phyloP scores from a whole-genome alignment of 2,113 vertebrate species.

The Caretta caretta region DNA sequence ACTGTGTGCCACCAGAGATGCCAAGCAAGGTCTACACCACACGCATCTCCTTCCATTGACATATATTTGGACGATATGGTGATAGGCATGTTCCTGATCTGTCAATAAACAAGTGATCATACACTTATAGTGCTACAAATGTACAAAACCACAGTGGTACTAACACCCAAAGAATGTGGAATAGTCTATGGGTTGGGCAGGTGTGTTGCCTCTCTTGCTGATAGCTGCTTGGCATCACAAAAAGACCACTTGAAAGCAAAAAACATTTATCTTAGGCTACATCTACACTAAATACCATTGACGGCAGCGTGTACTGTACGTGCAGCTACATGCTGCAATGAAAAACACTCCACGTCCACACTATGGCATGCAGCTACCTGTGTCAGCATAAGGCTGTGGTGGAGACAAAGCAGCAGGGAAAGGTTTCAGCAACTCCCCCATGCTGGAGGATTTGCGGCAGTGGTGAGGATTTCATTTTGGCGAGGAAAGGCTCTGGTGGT shows the following conservation, averaged over 20 bases:
- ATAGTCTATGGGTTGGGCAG: background rate
- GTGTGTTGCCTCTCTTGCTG: background rate
- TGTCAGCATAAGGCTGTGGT: background rate
- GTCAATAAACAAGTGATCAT: background rate
- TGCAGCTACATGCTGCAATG: background rate
- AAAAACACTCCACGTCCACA: background rate
- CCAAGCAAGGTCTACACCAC: background rate
- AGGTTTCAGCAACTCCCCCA: background rate
- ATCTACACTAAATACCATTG: background rate
- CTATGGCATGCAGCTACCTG: background rate
- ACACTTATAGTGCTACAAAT: background rate
- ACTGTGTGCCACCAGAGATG: rapidly evolving
- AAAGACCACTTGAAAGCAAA: background rate
- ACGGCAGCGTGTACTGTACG: background rate
- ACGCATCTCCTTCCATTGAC: rapidly evolving
- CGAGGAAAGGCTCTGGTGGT: background rate
- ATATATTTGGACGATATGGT: background rate
- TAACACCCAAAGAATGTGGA: background rate
- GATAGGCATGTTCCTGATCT: background rate
- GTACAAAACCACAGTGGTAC: background rate
- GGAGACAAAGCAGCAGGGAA: background rate
- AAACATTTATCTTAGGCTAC: background rate
- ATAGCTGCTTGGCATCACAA: background rate
- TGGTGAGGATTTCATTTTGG: background rate
- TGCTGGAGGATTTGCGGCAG: background rate